Percentiles rank a stretch among this genome's conserved stretches.
These are phyloP conservation scores for Stichopus chloronotus DNA, from an alignment of 35 echinoderm and acorn worm species.

Conservation along the genomic window DNA sequence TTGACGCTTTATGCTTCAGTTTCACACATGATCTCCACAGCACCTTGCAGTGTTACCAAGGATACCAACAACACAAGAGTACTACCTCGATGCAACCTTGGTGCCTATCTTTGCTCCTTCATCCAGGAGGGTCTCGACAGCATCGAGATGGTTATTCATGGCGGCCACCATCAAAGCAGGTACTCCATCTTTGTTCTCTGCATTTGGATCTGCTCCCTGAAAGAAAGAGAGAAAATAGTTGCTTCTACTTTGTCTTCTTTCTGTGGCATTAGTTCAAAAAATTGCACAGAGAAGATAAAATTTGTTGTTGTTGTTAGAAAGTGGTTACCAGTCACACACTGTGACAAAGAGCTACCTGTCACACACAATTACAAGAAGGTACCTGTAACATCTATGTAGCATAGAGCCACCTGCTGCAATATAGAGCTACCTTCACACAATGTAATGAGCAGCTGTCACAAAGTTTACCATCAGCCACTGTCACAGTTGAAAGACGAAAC, in stretches of 20 bases:
- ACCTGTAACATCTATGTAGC: too few species aligned
- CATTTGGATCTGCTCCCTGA: conserved; percentile 90
- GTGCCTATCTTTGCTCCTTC: conserved; percentile 83
- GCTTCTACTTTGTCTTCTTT: not conserved
- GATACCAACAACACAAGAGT: not conserved
- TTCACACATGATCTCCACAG: too few species aligned
- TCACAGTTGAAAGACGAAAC: too few species aligned
- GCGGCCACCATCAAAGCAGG: conserved; percentile 80
- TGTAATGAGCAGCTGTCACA: too few species aligned
- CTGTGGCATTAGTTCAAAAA: not conserved
- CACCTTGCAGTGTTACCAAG: too few species aligned
- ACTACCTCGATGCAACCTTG: conserved; percentile 78
- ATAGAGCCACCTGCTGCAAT: too few species aligned
- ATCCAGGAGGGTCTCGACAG: conserved; percentile 69
- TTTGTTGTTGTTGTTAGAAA: not conserved
- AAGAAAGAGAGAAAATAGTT: not conserved
- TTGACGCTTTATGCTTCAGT: too few species aligned
- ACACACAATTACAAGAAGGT: too few species aligned
- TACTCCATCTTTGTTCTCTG: conserved; percentile 87
- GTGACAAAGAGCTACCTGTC: too few species aligned
- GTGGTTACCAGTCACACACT: too few species aligned
- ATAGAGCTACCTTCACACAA: too few species aligned
- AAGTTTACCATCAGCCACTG: too few species aligned
- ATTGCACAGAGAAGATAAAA: not conserved
- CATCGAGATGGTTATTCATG: conserved; percentile 92